Conservation (phyloP, 2,888 invertebrate species). For the Tetranychus truncatus region DNA sequence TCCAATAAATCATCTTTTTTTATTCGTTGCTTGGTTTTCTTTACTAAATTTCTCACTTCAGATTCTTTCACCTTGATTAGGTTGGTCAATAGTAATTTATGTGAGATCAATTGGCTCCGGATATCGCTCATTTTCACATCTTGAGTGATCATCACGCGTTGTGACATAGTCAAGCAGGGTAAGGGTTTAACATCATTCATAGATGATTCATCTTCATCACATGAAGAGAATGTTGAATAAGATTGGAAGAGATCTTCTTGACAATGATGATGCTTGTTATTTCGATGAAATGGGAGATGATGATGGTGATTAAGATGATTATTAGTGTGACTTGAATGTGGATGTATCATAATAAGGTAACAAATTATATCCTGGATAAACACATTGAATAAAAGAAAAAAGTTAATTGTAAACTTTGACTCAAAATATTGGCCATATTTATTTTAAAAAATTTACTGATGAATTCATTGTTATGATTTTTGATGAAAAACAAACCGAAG, state of each 20-base stretch:
- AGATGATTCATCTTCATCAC: conserved; percentile 9
- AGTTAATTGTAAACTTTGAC: neutral
- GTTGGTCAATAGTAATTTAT: conserved; percentile 16
- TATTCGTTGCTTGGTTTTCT: neutral
- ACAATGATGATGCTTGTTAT: neutral
- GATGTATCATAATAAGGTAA: neutral
- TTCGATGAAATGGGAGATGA: neutral
- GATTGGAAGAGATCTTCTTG: conserved; percentile 1
- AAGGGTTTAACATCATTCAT: neutral
- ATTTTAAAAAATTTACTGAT: neutral
- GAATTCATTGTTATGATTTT: neutral
- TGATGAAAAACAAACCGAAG: neutral
- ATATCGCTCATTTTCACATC: conserved; percentile 16
- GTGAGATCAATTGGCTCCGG: conserved; percentile 15
- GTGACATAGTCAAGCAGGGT: conserved; percentile 9
- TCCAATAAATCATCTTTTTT: neutral
- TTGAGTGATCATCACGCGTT: neutral
- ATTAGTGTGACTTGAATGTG: neutral
- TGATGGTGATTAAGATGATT: neutral
- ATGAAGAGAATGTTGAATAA: conserved; percentile 1
- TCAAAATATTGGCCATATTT: neutral
- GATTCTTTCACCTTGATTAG: conserved; percentile 13
- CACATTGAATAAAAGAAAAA: neutral
- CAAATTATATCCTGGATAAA: neutral
- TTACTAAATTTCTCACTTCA: conserved; percentile 4